A percentile compares a stretch with the other conserved stretches of the same genome.
These are phyloP conservation scores for Neoarius graeffei DNA, from an alignment of 2,113 vertebrate species.

Conservation along the genomic window DNA sequence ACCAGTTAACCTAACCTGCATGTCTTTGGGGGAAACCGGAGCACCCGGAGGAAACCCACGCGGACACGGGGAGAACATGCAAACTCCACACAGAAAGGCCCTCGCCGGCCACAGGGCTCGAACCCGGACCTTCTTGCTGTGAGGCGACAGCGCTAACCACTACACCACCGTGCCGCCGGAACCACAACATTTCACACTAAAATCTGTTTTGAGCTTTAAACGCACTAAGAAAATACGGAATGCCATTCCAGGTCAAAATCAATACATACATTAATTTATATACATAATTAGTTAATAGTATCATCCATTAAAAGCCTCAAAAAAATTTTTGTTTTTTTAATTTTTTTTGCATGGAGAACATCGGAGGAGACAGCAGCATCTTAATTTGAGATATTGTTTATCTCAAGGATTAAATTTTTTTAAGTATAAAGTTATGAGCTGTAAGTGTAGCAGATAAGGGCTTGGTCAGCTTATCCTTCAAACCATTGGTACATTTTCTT, in stretches of 20 bases:
- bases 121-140: no score
- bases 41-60: no score
- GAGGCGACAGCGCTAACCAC: no score
- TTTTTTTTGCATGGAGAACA: background rate
- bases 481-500: background rate
- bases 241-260: background rate
- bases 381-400: background rate
- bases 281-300: background rate
- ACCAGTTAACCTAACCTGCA: no score
- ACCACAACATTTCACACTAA: background rate
- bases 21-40: no score
- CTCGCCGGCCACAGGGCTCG: no score
- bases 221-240: background rate
- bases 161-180: no score
- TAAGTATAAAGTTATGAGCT: background rate
- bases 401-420: background rate
- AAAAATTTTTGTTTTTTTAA: background rate
- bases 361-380: background rate
- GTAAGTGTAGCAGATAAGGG: background rate
- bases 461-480: background rate
- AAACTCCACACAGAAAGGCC: no score
- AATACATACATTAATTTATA: background rate
- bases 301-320: background rate
- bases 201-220: background rate
- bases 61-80: no score